Conservation (phyloP, 37 sponge, comb jelly and placozoan genomes). For the Theonella swinhoei region DNA sequence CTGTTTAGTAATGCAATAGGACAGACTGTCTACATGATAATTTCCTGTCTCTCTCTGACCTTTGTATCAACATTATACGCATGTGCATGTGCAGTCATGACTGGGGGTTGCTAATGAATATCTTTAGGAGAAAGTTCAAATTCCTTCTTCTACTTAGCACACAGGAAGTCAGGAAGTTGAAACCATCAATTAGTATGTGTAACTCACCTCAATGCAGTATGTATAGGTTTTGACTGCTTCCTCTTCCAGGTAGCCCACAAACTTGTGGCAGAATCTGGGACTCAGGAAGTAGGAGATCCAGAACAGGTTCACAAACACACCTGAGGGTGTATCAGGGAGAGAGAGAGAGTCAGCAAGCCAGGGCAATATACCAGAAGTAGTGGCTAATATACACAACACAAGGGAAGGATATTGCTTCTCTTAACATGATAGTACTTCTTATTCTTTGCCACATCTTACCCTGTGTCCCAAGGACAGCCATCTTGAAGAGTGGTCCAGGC, state of each 20-base stretch:
- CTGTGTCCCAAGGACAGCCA: constrained; percentile 61
- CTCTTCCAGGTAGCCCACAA: constrained; percentile 92
- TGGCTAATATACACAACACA: neutral
- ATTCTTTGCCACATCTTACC: constrained; percentile 30
- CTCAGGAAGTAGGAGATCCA: constrained; percentile 72
- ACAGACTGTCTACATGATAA: no score
- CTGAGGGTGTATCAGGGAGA: constrained; percentile 31
- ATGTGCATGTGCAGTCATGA: no score
- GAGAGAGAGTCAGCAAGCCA: constrained; percentile 7
- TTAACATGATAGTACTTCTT: neutral
- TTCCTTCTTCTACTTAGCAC: no score
- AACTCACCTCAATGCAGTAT: constrained; percentile 72
- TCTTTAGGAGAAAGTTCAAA: no score
- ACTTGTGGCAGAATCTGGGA: constrained; percentile 86
- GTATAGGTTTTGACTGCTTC: constrained; percentile 91
- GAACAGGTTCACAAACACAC: constrained; percentile 80
- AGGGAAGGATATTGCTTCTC: neutral
- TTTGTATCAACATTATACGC: no score
- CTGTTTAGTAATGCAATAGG: no score
- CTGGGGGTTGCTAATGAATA: no score
- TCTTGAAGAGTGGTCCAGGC: constrained; percentile 74
- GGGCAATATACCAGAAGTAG: neutral
- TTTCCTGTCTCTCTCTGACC: no score
- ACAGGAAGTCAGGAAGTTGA: no score
- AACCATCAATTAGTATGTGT: neutral